phyloP scores from a whole-genome alignment of 2,113 vertebrate species.

The Cryptoleucopteryx plumbea region DNA sequence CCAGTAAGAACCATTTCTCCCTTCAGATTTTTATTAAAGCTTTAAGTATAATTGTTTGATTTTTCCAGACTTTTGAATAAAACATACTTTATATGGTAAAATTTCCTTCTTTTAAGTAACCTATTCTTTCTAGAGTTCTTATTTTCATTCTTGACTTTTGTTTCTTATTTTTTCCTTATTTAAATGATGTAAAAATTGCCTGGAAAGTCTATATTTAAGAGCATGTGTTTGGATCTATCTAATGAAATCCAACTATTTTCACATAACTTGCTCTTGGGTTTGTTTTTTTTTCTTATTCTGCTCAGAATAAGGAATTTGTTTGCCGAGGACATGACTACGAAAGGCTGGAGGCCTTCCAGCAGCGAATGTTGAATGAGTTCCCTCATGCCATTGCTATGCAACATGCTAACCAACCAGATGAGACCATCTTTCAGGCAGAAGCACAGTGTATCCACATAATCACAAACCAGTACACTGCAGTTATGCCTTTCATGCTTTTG shows the following conservation, averaged over 20 bases:
- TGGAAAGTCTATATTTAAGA: not conserved
- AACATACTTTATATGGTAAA: not conserved
- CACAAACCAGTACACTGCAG: not conserved
- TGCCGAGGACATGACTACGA: slow-evolving; percentile 98
- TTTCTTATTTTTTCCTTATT: not conserved
- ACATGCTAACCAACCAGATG: slow-evolving; percentile 96
- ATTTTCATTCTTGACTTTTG: not conserved
- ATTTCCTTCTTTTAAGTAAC: not conserved
- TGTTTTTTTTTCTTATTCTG: not conserved
- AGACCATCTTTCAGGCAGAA: slow-evolving; percentile 98
- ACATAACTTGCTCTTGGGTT: not conserved
- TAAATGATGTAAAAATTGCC: not conserved
- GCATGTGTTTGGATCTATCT: not conserved
- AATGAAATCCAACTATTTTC: not conserved
- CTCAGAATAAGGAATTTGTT: slow-evolving; percentile 99
- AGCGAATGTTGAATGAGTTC: slow-evolving; percentile 98
- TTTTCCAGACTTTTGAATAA: not conserved
- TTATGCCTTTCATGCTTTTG: not conserved
- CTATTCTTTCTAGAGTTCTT: not conserved
- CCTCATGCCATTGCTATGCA: slow-evolving; percentile 99
- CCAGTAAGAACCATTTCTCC: not conserved
- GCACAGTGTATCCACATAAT: slow-evolving; percentile 92
- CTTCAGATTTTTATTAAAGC: not conserved
- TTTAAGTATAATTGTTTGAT: not conserved
- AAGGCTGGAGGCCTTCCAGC: slow-evolving; percentile 97